Evolutionary conservation across 2,888 invertebrate species (phyloP), one percentile per base, ranked within the genome.

Genomic region (Hydroisotoma schaefferi): DNA sequence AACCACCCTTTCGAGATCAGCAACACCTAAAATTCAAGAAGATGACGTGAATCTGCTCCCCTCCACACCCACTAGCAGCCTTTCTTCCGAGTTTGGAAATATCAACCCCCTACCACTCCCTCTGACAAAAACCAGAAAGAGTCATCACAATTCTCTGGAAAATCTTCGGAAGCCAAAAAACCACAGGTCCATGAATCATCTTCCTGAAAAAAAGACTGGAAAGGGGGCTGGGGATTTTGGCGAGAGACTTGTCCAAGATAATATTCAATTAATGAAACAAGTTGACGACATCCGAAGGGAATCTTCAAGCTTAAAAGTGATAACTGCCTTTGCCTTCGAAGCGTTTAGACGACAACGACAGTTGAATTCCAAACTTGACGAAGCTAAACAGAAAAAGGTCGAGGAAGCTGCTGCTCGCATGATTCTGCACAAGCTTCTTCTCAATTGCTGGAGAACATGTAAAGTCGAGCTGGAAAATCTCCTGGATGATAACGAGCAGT

Each of bases 401-500:
- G 38, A 53, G 28, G 63, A 67, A 44, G 61, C 60, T 18, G 69
- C 69, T 20, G 66, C 67, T 2, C 38, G 69, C 33, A 8, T 61
- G 22, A 69, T 69, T 59, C 55, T 69, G 10, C 66, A 64, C 38
- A 59, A 52, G 8, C 28, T 69, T 1, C 48, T 69, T 1, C 49
- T 70, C 0, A 70, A 70, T 52, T 59, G 59, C 3, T 68, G 67
- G 67, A 27, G 70, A 29, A 63, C 67, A 28, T 48, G 53, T 28
- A 51, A 55, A 18, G 44, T 37, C 2, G 61, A 63, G 27, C 37
- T 65, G 12, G 59, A 63, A 10, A 60, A 46, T 26, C 33, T 63
- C 12, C n/a, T 56, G 22, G 47, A 58, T 5, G 70, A 70, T 28
- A 68, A 70, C 57, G 22, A 28, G 0, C 54, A 61, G 10, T 58